Evolutionary conservation across 2,797 vertebrate species (phyloP).

Genomic region (Enteromius radiatus): DNA sequence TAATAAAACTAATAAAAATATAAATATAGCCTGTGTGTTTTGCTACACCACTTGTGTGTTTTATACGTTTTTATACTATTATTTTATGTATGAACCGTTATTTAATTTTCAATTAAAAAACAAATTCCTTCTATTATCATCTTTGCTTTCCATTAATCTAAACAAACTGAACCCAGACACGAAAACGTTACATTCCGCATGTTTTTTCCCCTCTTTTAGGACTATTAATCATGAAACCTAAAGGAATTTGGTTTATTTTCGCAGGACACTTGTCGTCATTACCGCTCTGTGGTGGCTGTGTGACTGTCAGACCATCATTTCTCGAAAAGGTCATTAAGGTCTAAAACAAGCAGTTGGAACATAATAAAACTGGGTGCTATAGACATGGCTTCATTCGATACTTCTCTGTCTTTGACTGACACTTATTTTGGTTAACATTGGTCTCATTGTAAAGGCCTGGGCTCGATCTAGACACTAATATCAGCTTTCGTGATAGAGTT

Average conservation of each 20-base stretch:
- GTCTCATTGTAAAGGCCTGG: conserved; percentile 55
- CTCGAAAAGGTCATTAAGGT: not conserved
- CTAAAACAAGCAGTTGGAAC: not conserved
- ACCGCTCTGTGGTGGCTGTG: not conserved
- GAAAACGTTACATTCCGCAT: not conserved
- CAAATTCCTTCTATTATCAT: not conserved
- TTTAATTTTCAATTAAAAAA: not conserved
- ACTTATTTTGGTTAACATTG: conserved; percentile 62
- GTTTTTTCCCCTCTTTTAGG: too few species aligned
- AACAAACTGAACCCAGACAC: not conserved
- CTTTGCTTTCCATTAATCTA: not conserved
- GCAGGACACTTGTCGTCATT: not conserved
- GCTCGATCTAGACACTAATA: conserved; percentile 46
- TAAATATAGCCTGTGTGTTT: too few species aligned
- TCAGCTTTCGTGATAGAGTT: conserved; percentile 62
- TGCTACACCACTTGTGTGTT: not conserved
- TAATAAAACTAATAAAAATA: too few species aligned
- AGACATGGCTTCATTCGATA: conserved; percentile 54
- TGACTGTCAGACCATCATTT: not conserved
- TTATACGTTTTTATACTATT: not conserved
- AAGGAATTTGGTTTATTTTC: not conserved
- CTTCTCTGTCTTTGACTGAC: conserved; percentile 56
- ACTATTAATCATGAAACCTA: not conserved
- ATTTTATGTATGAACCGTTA: not conserved
- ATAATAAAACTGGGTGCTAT: conserved; percentile 15